These are phyloP conservation scores for Tuberolachnus salignus DNA, from an alignment of 2,888 invertebrate species.

Conservation along the genomic window DNA sequence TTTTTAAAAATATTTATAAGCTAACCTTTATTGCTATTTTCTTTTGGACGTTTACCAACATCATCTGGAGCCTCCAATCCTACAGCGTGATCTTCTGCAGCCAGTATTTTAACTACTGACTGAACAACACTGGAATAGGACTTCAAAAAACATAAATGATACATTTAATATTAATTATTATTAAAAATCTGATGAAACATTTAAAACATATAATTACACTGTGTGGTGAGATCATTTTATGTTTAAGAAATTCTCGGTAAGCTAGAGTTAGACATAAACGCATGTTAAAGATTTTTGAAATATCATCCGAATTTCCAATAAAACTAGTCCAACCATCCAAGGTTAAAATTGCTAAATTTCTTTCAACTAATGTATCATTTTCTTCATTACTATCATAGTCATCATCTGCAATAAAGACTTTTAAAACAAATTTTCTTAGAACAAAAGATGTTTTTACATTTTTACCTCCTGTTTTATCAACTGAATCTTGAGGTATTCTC, in stretches of 20 bases:
- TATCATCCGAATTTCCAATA: slow-evolving; percentile 41
- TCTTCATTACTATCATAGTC: slow-evolving; percentile 25
- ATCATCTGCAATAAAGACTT: slow-evolving; percentile 1
- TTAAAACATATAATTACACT: slow-evolving; percentile 40
- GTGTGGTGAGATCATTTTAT: slow-evolving; percentile 38
- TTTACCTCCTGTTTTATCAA: not conserved
- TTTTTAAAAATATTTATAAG: not conserved
- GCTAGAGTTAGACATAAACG: slow-evolving; percentile 46
- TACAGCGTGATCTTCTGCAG: slow-evolving; percentile 73
- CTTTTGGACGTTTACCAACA: slow-evolving; percentile 74
- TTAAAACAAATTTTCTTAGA: not conserved
- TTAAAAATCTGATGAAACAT: not conserved
- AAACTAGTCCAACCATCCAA: slow-evolving; percentile 51
- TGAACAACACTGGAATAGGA: slow-evolving; percentile 71
- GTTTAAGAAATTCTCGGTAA: slow-evolving; percentile 51
- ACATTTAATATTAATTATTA: not conserved
- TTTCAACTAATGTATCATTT: slow-evolving; percentile 6
- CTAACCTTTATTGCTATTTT: slow-evolving; percentile 50
- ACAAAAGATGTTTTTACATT: not conserved
- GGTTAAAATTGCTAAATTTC: slow-evolving; percentile 21
- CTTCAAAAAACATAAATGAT: slow-evolving; percentile 32
- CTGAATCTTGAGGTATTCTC: slow-evolving; percentile 44
- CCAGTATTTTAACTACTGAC: slow-evolving; percentile 72
- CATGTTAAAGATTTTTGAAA: slow-evolving; percentile 48
- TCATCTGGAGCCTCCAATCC: slow-evolving; percentile 75